Base-by-base conservation (phyloP, 2,113 vertebrate species). In the Hippocampus guttulatus region DNA sequence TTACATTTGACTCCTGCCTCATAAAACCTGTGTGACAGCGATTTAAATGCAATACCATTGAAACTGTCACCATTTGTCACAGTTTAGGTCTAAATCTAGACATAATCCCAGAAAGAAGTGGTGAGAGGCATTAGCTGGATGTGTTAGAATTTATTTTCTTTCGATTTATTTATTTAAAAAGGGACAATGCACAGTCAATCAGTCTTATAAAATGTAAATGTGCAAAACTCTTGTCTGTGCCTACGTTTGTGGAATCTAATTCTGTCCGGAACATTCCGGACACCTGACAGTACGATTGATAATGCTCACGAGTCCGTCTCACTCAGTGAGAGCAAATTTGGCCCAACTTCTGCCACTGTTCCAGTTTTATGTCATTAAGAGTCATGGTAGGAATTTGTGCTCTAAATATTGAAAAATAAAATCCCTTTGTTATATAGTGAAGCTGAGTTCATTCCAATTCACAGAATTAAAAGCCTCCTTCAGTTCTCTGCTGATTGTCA, bases 381-480 rank as follows among this genome's bases (percentile, higher is more conserved):
- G 18, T 21, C 21, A 20, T 81, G 75, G 75, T 80, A 84, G 79
- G 69, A 82, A 73, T 43, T 60, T 60, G 20, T 33, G 63, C 73
- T 66, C 12, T 77, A 65, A 55, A 77, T 8, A 1, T 66, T 67
- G 40, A 69, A 72, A 2, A 68, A 69, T 27, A 33, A 4, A 33
- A 71, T n/a, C 55, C 72, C 64, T 73, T 41, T 41, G 68, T 63
- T 68, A 63, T 62, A 66, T 84, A 83, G 69, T 75, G 76, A 69
- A 68, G 67, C 69, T 30, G 15, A 18, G 38, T 63, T 73, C 23
- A 16, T 68, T 52, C 66, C 64, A 70, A 84, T 79, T 85, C 72
- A 75, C 78, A 86, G 78, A 67, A 84, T 89, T 71, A 79, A 73
- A 86, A 79, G 70, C 81, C 70, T 64, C 61, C 73, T 74, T 75